Conservation (phyloP, 2,113 vertebrate genomes). For the Aepyceros melampus region DNA sequence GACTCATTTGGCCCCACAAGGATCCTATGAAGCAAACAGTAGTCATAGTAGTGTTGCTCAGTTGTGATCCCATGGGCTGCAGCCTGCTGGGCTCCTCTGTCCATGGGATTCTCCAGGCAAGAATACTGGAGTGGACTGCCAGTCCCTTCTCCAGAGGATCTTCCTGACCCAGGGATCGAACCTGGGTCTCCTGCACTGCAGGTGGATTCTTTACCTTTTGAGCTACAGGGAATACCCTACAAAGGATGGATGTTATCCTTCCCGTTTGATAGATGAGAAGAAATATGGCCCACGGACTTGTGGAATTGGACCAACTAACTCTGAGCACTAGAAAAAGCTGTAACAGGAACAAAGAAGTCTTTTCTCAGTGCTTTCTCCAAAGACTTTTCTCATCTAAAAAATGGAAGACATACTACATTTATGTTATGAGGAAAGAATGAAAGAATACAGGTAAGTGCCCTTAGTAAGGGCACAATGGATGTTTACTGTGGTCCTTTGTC, state of each 20-base stretch:
- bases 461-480: background rate
- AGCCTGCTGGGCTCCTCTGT: background rate
- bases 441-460: background rate
- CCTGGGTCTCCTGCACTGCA: background rate
- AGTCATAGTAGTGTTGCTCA: background rate
- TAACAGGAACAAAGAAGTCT: background rate
- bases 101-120: background rate
- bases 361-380: background rate
- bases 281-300: background rate
- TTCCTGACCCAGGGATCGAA: background rate
- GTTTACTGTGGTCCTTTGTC: background rate
- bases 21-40: background rate
- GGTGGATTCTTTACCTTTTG: background rate
- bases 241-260: background rate
- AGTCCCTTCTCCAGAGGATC: background rate
- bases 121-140: background rate
- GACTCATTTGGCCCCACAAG: background rate
- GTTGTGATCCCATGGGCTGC: background rate
- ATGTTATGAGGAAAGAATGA: background rate
- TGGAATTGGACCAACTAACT: background rate
- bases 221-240: background rate
- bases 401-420: background rate
- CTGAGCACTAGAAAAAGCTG: background rate
- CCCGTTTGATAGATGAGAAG: background rate
- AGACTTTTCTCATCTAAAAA: background rate